These are phyloP conservation scores for Apaloderma vittatum DNA, from an alignment of 2,113 vertebrate genomes.

Conservation along the genomic window DNA sequence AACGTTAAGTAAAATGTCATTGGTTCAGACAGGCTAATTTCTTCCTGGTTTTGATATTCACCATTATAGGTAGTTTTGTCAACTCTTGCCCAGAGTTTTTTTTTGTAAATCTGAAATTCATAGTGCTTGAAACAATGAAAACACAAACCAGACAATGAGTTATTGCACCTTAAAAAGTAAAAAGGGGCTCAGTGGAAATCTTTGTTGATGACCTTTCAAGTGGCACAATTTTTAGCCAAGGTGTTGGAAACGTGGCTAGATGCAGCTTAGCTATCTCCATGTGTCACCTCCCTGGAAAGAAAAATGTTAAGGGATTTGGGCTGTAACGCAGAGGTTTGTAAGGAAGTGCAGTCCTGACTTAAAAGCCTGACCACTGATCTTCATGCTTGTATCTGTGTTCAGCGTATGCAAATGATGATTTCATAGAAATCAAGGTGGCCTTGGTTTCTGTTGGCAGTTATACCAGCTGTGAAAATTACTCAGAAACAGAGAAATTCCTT, in stretches of 20 bases:
- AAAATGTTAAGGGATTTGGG: background rate
- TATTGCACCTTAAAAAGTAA: background rate
- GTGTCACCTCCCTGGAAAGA: background rate
- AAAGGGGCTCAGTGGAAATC: background rate
- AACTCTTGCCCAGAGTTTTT: background rate
- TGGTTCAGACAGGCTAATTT: background rate
- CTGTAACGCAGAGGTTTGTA: background rate
- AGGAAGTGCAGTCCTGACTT: background rate
- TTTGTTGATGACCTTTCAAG: background rate
- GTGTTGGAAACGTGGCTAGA: background rate
- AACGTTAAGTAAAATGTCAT: background rate
- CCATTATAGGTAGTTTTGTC: background rate
- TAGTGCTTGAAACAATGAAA: background rate
- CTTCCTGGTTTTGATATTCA: background rate
- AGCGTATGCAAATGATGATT: background rate
- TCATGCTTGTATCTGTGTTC: background rate
- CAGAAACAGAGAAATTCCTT: background rate
- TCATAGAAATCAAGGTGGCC: background rate
- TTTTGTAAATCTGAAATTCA: background rate
- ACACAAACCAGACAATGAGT: background rate
- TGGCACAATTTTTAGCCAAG: background rate
- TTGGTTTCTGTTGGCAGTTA: background rate
- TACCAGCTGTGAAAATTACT: background rate
- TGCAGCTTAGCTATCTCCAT: background rate
- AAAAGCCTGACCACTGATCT: background rate